Conservation (phyloP, 1,140 invertebrate species). For the Eurosta solidaginis region DNA sequence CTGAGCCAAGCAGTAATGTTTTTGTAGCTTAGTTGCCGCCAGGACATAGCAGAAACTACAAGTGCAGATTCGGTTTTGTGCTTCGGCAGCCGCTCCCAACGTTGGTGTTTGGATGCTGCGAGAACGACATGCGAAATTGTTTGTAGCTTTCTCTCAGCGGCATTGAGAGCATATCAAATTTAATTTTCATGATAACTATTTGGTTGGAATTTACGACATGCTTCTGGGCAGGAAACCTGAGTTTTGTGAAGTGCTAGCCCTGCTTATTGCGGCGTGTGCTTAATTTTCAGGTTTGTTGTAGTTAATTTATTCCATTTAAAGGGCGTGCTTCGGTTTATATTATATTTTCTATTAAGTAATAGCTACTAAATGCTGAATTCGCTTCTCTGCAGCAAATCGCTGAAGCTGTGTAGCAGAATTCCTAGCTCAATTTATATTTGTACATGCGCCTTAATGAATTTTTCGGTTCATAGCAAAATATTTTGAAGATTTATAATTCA, state of each 20-base stretch:
- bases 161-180: no score
- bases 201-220: no score
- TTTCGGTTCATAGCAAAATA: no score
- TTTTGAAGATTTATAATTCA: no score
- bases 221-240: no score
- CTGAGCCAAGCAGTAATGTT: not conserved
- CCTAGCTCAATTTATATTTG: not conserved
- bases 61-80: not conserved
- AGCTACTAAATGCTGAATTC: not conserved
- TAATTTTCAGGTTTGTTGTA: not conserved
- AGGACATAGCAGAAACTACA: not conserved
- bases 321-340: conserved; percentile 4
- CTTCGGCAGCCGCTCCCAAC: not conserved
- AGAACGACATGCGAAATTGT: not conserved
- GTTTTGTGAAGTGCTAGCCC: no score
- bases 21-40: not conserved
- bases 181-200: no score
- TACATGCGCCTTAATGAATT: not conserved
- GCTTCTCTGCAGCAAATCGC: not conserved
- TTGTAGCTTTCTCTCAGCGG: no score
- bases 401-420: not conserved
- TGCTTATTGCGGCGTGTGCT: no score
- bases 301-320: conserved; percentile 18
- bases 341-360: not conserved
- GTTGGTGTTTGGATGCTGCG: not conserved